These are phyloP conservation scores for Arenaria interpres DNA, from an alignment of 2,113 vertebrate species.

Conservation along the genomic window DNA sequence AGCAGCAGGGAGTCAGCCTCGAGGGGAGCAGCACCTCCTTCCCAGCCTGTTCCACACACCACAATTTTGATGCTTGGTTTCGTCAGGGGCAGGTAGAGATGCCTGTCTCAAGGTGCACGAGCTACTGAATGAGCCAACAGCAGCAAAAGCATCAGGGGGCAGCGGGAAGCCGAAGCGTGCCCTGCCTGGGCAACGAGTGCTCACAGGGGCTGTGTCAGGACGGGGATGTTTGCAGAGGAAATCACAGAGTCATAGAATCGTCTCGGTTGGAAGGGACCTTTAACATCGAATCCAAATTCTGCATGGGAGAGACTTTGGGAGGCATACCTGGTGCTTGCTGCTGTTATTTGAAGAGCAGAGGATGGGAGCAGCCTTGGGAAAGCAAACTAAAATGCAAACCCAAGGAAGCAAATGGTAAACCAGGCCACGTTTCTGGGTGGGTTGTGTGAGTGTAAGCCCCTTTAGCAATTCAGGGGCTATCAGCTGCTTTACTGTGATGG, in stretches of 20 bases:
- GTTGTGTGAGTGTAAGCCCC: neutral
- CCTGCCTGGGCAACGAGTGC: fast-evolving
- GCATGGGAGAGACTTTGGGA: neutral
- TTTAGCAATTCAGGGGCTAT: neutral
- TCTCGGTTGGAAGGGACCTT: too few relatives aligned
- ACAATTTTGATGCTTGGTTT: fast-evolving
- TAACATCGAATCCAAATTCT: neutral
- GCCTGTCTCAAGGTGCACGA: neutral
- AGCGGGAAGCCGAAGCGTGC: neutral
- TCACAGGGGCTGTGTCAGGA: fast-evolving
- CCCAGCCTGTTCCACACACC: neutral
- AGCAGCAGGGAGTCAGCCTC: neutral
- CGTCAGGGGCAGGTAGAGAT: neutral
- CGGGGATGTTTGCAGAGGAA: neutral
- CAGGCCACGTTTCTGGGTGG: neutral
- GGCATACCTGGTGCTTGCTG: neutral
- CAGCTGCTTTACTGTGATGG: neutral
- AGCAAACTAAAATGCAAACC: neutral
- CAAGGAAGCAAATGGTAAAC: neutral
- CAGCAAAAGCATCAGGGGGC: neutral
- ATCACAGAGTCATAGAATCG: too few relatives aligned
- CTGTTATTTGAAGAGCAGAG: neutral
- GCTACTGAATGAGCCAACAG: neutral
- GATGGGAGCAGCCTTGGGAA: neutral
- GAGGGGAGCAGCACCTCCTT: neutral